phyloP scores from a whole-genome alignment of 2,888 invertebrate species.

The Drosophila siamana region DNA sequence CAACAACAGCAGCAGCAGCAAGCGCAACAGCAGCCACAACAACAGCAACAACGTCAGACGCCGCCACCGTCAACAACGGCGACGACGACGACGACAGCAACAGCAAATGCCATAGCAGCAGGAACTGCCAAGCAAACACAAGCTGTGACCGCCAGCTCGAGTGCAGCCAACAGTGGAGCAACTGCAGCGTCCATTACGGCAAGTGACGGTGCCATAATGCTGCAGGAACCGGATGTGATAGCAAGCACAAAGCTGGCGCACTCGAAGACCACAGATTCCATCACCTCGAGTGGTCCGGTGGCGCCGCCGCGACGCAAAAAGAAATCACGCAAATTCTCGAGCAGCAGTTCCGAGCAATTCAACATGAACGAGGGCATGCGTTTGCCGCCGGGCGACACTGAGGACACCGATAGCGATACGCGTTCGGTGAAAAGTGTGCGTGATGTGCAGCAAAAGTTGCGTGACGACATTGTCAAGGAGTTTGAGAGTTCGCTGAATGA shows the following conservation, averaged over 20 bases:
- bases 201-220: conserved; percentile 65
- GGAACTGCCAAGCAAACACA: conserved; percentile 19
- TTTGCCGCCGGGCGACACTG: conserved; percentile 79
- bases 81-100: conserved; percentile 34
- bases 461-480: conserved; percentile 86
- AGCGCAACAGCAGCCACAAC: conserved; percentile 37
- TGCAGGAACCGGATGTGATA: conserved; percentile 94
- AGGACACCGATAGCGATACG: conserved; percentile 83
- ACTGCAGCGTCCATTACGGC: conserved; percentile 16
- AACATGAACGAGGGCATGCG: conserved; percentile 83
- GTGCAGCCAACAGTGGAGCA: background rate
- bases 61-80: conserved; percentile 41
- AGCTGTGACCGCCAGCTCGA: background rate
- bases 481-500: conserved; percentile 92
- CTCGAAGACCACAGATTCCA: conserved; percentile 85
- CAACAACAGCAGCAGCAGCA: conserved; percentile 45
- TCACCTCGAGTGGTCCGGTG: conserved; percentile 87
- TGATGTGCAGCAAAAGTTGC: conserved; percentile 83
- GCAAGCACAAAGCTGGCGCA: conserved; percentile 92
- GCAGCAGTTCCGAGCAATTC: conserved; percentile 84
- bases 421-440: conserved; percentile 82
- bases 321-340: conserved; percentile 86
- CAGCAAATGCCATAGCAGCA: conserved; percentile 36
- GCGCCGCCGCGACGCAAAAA: conserved; percentile 93
- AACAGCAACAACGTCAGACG: conserved; percentile 51